These are phyloP conservation scores for Polyploca ridens DNA, from an alignment of 2,888 invertebrate genomes.

Conservation along the genomic window DNA sequence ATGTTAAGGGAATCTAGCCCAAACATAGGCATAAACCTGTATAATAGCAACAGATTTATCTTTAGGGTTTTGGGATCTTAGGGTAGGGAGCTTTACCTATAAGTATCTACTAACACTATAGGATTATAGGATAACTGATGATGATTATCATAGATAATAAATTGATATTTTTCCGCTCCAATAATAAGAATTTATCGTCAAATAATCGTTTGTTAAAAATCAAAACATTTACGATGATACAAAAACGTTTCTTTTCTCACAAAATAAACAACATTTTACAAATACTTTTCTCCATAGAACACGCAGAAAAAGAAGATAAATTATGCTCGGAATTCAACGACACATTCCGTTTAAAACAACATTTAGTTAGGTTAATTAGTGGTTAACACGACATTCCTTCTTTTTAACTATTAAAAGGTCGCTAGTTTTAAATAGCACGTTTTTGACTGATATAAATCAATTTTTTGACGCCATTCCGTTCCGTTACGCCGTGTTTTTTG, in stretches of 20 bases:
- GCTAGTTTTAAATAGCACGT: constrained; percentile 41
- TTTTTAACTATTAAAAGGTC: constrained; percentile 35
- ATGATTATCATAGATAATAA: too few relatives aligned
- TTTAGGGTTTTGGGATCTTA: too few relatives aligned
- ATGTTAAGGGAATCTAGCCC: too few relatives aligned
- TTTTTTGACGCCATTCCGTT: constrained; percentile 75
- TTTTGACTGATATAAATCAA: constrained; percentile 72
- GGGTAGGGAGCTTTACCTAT: too few relatives aligned
- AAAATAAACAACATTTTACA: constrained; percentile 11
- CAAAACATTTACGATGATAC: background rate
- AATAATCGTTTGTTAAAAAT: background rate
- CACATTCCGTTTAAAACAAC: constrained; percentile 54
- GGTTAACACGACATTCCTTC: constrained; percentile 54
- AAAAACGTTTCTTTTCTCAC: background rate
- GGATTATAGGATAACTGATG: too few relatives aligned
- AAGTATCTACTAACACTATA: too few relatives aligned
- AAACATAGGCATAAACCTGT: too few relatives aligned
- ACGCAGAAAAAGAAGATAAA: constrained; percentile 41
- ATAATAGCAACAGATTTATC: too few relatives aligned
- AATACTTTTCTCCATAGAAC: constrained; percentile 23
- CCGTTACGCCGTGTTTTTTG: constrained; percentile 69
- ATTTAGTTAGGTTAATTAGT: constrained; percentile 75
- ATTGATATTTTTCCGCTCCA: too few relatives aligned
- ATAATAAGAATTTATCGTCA: too few relatives aligned
- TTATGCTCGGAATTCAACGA: constrained; percentile 49